A percentile compares a stretch with the other conserved stretches of the same genome.
phyloP scores from a whole-genome alignment of 2,888 invertebrate species.

The Chrysopilus asiliformis region DNA sequence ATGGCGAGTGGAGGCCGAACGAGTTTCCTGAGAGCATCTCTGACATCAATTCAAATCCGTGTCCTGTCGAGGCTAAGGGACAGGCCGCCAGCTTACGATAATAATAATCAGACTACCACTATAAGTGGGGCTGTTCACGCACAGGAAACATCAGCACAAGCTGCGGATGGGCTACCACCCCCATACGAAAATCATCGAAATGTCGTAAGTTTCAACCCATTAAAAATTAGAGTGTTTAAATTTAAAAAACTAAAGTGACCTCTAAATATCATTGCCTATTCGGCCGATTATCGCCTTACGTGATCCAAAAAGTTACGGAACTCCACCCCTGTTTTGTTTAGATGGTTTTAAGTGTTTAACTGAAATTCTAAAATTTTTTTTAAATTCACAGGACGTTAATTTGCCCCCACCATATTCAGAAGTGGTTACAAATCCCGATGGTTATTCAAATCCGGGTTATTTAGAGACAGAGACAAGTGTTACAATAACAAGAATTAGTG shows the following conservation, averaged over 20 bases:
- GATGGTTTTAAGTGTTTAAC: no score
- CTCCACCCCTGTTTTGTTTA: background rate
- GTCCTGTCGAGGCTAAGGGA: conserved; percentile 19
- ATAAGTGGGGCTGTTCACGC: background rate
- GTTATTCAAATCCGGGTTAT: conserved; percentile 7
- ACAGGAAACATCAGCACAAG: background rate
- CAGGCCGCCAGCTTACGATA: conserved; percentile 20
- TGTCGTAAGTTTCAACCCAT: no score
- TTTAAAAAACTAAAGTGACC: background rate
- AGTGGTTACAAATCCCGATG: conserved; percentile 10
- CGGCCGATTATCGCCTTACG: no score
- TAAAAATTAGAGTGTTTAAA: background rate
- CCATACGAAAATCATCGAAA: conserved; percentile 14
- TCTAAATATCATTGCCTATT: no score
- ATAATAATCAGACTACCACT: conserved; percentile 6
- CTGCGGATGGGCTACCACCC: conserved; percentile 17
- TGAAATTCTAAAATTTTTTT: no score
- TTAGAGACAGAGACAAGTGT: conserved; percentile 5
- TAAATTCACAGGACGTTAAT: conserved; percentile 13
- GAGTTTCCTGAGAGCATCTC: conserved; percentile 15
- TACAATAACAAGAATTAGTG: background rate
- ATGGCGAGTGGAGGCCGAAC: conserved; percentile 9
- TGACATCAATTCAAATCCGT: conserved; percentile 19
- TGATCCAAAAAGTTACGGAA: background rate
- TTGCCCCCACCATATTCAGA: conserved; percentile 18